A percentile compares a stretch with the other conserved stretches of the same genome.
Evolutionary conservation across 2,888 invertebrate genomes (phyloP).

Genomic region (Diogma glabrata): DNA sequence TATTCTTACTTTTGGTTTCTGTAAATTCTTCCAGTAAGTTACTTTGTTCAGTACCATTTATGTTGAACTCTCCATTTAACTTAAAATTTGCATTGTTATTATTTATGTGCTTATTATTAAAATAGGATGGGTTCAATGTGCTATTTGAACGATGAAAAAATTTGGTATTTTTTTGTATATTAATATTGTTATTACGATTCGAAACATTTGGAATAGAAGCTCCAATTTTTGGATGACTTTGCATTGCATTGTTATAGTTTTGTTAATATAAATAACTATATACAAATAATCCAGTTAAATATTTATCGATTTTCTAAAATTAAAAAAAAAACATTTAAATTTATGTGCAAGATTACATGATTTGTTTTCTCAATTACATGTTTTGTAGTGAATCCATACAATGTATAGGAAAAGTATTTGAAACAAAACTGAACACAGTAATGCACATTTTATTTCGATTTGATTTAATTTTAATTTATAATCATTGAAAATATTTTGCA

Average conservation of each 20-base stretch:
- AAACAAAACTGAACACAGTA: too few species aligned
- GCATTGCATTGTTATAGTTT: too few species aligned
- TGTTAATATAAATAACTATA: constrained; percentile 5
- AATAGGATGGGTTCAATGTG: constrained; percentile 31
- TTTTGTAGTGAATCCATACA: too few species aligned
- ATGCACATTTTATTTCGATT: too few species aligned
- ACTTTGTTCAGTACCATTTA: neutral
- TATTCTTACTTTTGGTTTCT: constrained; percentile 30
- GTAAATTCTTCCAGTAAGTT: neutral
- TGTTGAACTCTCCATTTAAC: too few species aligned
- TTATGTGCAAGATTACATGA: too few species aligned
- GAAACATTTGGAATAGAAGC: constrained; percentile 8
- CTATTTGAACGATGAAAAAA: constrained; percentile 35
- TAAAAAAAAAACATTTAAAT: constrained; percentile 4
- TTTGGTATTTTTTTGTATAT: constrained; percentile 19
- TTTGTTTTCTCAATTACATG: too few species aligned
- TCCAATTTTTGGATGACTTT: too few species aligned
- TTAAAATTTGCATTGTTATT: neutral
- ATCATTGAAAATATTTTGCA: too few species aligned
- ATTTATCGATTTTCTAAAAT: constrained; percentile 8
- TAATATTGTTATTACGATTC: neutral
- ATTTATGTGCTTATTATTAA: constrained; percentile 19
- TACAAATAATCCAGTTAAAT: too few species aligned
- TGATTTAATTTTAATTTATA: too few species aligned
- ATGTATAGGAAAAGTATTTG: too few species aligned